Base-by-base conservation (phyloP, 2,113 vertebrate genomes). In the Ornithorhynchus anatinus region DNA sequence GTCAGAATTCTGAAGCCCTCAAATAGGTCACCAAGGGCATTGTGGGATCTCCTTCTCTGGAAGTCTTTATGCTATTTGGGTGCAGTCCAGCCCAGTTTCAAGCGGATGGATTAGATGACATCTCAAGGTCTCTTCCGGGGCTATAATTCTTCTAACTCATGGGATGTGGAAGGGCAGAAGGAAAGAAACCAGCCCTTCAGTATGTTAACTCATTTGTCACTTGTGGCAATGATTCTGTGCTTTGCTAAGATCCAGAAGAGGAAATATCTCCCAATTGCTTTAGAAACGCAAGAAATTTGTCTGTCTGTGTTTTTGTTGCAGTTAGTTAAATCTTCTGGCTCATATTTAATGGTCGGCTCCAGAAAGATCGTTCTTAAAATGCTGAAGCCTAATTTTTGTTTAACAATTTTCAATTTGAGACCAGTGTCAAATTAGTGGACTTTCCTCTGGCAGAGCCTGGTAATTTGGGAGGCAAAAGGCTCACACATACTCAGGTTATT, bases 401-500 rank as follows among this genome's bases (percentile, higher is more conserved):
- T 80, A 85, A 77, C 31, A 47, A 69, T 80, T 86, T 91, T 82
- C 67, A 78, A 42, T 69, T 45, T 66, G 81, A 79, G 73, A 83
- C 81, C 85, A 80, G 68, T 37, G 56, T 73, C 70, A 61, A 84
- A 79, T 78, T 69, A 80, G 84, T 76, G 60, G 69, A 71, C 59
- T 69, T 84, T 80, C 74, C 85, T 43, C 53, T 47, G 72, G 88
- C 86, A 86, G 81, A 76, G 69, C 77, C 80, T 43, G 58, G 89
- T 79, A 70, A 61, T 77, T 59, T 69, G 84, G 75, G 77, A 77
- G 82, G 80, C 65, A 62, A 62, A 75, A 76, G 87, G 59, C 87
- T 83, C 76, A 32, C 75, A 72, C 87, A 81, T 45, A 80, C 84
- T 74, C 38, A 63, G 81, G 86, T 86, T 72, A 86, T 88, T 92